Evolutionary conservation across 64 coral and sea anemone genomes (phyloP), one percentile per base, ranked within the genome.

Genomic region (Stichodactyla mertensii): DNA sequence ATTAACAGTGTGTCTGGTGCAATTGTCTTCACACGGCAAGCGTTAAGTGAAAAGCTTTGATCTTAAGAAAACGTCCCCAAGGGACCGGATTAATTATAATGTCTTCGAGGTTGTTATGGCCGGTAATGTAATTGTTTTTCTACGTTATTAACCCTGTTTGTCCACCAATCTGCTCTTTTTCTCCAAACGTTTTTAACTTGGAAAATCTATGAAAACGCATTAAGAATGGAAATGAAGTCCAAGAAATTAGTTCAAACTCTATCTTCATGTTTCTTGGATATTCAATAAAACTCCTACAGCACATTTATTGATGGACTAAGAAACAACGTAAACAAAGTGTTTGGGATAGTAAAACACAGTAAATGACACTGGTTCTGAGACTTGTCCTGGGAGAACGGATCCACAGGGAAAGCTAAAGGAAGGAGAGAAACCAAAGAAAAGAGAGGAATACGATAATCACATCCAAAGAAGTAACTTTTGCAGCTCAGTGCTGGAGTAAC

Each of bases 21-120:
- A 11, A 74, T 74, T 74, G 69, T 74, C 24, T 74, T 74, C 26
- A 13, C 69, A 31, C 10, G 69, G 24, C 26, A 74, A 74, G 24
- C n/a, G 27, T 74, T 74, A 74, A 69, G 69, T 74, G 69, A 23
- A 74, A 74, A 74, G 24, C 69, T 74, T 28, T 74, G 69, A 31
- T n/a, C 69, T 74, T 74, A 74, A 74, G 69, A 23, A 74, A 74
- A 13, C 69, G 69, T 74, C 69, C 36, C 36, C 69, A 1, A 1
- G 69, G 69, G 69, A 74, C 4, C 7, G 26, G 9, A 31, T 28
- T n/a, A 74, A 74, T 74, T 74, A 74, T n/a, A 26, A 74, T 74
- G 22, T 9, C 4, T 11, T 28, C 10, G 69, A 31, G n/a, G n/a
- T 74, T 74, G n/a, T 74, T 28, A 36, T 2, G 8, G 16, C 69